Conservation (phyloP, 2,797 vertebrate genomes). For the Myotis myotis region DNA sequence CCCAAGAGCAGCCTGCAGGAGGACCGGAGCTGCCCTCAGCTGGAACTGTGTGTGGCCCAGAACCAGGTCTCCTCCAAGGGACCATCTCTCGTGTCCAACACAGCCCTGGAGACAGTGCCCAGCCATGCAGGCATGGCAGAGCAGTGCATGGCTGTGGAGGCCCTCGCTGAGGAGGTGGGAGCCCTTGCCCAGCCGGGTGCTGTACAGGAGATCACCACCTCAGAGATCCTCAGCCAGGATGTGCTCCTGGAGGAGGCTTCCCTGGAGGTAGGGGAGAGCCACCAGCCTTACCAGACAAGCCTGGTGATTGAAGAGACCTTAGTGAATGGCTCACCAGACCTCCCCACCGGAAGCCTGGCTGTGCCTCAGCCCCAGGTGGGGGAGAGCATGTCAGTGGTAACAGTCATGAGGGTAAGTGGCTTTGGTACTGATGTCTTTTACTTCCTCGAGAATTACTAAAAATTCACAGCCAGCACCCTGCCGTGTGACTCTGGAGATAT, state of each 20-base stretch:
- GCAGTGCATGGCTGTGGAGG: conserved; percentile 87
- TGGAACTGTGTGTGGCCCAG: conserved; percentile 86
- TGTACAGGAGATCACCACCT: conserved; percentile 81
- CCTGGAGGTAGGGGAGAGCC: conserved; percentile 82
- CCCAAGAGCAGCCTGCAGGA: conserved; percentile 88
- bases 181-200: conserved; percentile 78
- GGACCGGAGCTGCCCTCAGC: conserved; percentile 82
- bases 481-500: not conserved
- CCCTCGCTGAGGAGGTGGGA: conserved; percentile 83
- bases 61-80: conserved; percentile 79
- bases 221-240: conserved; percentile 84
- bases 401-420: conserved; percentile 86
- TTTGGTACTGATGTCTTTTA: not conserved
- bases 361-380: conserved; percentile 80
- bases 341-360: conserved; percentile 71
- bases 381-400: conserved; percentile 85
- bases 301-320: conserved; percentile 87
- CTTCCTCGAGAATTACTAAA: conserved; percentile 16
- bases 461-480: not conserved
- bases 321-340: conserved; percentile 77
- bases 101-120: conserved; percentile 79
- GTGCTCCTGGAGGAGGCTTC: conserved; percentile 87
- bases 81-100: conserved; percentile 65
- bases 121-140: conserved; percentile 86
- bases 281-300: conserved; percentile 82